Evolutionary conservation across 2,797 vertebrate species (phyloP), one percentile per base, ranked within the genome.

Genomic region (Astyanax mexicanus): DNA sequence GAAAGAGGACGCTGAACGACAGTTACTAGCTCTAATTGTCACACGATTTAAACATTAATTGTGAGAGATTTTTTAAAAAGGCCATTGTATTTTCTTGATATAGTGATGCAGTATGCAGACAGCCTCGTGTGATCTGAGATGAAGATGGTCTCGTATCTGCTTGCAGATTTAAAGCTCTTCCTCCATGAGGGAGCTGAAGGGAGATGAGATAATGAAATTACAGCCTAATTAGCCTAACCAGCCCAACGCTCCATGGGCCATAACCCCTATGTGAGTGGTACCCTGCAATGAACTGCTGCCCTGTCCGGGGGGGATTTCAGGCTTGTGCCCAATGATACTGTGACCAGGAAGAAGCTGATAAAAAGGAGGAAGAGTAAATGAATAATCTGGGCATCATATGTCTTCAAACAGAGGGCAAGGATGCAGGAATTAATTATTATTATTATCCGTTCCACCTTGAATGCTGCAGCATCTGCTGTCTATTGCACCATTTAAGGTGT

Each of bases 191-290:
- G 47, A 37, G 52, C 54, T 32, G 19, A 52, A 69, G 74, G 17
- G 7, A 25, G 62, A 67, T 38, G 27, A 32, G 55, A 42, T 60
- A 42, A 68, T 75, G 9, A 75, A 60, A 75, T 67, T 67, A 75
- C 19, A 23, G 23, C 23, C 6, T 62, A 69, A 76, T 76, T 52
- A 62, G 38, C 35, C 13, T n/a, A 23, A 52, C 2, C 44, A 17
- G 55, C 44, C 54, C n/a, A 32, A 51, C 19, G 23, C 74, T 29
- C 32, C 11, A 8, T 25, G 42, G 55, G 54, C 65, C 44, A n/a
- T 44, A 68, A 51, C 65, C 65, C n/a, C n/a, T n/a, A n/a, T n/a
- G n/a, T n/a, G n/a, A n/a, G n/a, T n/a, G n/a, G n/a, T n/a, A n/a
- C n/a, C n/a, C n/a, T n/a, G n/a, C n/a, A n/a, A n/a, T n/a, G n/a